Percentiles rank a stretch among this genome's conserved stretches.
Evolutionary conservation across 1,140 invertebrate genomes (phyloP).

Genomic region (Drosophila arizonae): DNA sequence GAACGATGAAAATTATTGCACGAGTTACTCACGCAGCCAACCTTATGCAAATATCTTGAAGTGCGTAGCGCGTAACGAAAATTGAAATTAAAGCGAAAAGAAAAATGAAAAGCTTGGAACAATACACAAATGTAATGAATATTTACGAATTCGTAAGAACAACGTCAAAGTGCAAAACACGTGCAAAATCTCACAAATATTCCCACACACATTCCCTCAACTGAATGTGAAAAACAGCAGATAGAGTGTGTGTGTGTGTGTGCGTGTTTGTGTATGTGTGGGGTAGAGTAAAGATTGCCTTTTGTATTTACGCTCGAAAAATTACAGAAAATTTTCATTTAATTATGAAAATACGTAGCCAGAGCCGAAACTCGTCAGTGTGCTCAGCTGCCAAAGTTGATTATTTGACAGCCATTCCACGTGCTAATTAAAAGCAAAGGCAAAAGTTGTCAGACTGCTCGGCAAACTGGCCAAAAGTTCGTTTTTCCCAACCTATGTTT

Average conservation of each 20-base stretch:
- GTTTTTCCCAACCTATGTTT: constrained; percentile 17
- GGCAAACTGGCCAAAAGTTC: constrained; percentile 18
- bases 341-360: constrained; percentile 68
- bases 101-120: constrained; percentile 25
- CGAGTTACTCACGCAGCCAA: constrained; percentile 48
- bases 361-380: constrained; percentile 4
- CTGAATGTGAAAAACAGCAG: not conserved
- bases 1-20: constrained; percentile 21
- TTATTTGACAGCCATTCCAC: constrained; percentile 23
- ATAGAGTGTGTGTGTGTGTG: too few species aligned
- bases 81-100: constrained; percentile 4
- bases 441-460: constrained; percentile 45
- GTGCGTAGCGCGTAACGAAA: constrained; percentile 33
- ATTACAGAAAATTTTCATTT: constrained; percentile 75
- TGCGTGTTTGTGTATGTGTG: not conserved
- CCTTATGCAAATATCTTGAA: constrained; percentile 71
- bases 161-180: constrained; percentile 49
- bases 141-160: constrained; percentile 63
- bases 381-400: constrained; percentile 15
- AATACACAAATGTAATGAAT: constrained; percentile 74
- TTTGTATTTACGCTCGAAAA: constrained; percentile 74
- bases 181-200: constrained; percentile 69
- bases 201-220: constrained; percentile 55
- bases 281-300: constrained; percentile 34
- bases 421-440: constrained; percentile 57